Conservation (phyloP, 2,797 vertebrate species). For the Chiroxiphia lanceolata region DNA sequence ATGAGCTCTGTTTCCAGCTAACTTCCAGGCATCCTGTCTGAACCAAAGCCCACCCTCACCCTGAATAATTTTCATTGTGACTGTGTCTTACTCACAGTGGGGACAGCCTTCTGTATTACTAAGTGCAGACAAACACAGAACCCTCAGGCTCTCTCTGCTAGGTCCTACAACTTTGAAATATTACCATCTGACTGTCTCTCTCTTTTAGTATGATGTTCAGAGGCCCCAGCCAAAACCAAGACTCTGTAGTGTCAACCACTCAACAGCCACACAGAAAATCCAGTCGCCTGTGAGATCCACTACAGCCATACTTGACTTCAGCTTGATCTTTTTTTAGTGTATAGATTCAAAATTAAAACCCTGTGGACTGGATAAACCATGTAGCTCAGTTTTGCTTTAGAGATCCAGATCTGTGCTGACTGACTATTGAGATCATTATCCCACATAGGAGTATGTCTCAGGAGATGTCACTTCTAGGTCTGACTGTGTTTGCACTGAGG, state of each 20-base stretch:
- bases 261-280: background rate
- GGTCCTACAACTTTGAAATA: background rate
- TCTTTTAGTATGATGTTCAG: background rate
- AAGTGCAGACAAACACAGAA: background rate
- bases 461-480: background rate
- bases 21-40: background rate
- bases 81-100: background rate
- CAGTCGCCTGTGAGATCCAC: background rate
- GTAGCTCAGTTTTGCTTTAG: background rate
- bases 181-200: background rate
- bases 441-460: accelerated
- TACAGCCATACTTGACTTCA: background rate
- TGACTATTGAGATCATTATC: accelerated
- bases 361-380: background rate
- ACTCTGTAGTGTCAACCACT: background rate
- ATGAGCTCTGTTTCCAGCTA: background rate
- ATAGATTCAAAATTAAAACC: background rate
- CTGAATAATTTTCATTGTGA: background rate
- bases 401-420: background rate
- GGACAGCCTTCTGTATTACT: background rate
- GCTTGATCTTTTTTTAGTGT: background rate
- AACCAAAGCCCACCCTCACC: background rate
- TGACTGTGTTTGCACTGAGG: background rate
- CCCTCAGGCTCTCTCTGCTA: background rate
- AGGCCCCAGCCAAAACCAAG: background rate